Evolutionary conservation across 64 coral and sea anemone species (phyloP).

Genomic region (Montipora foliosa): DNA sequence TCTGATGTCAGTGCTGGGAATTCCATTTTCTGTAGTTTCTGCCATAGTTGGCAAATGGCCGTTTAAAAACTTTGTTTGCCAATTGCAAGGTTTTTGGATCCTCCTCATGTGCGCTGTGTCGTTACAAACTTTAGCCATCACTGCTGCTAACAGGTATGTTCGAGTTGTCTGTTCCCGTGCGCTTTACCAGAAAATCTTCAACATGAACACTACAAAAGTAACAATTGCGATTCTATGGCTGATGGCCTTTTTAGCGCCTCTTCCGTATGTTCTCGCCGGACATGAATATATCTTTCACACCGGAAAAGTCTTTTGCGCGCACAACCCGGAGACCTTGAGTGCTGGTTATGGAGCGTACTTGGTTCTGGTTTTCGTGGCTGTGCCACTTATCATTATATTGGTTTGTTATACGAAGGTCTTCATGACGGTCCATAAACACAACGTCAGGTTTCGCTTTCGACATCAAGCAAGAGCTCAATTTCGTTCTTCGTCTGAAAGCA

Average conservation of each 20-base stretch:
- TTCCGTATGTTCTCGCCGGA: constrained; percentile 53
- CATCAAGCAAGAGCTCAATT: neutral
- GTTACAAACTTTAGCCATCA: constrained; percentile 59
- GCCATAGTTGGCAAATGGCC: constrained; percentile 34
- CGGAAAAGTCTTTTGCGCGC: constrained; percentile 75
- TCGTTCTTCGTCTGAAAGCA: neutral
- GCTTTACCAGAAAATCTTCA: constrained; percentile 65
- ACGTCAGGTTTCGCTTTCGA: constrained; percentile 36
- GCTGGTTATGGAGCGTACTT: constrained; percentile 61
- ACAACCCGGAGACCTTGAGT: constrained; percentile 25
- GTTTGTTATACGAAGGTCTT: constrained; percentile 72
- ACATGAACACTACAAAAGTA: constrained; percentile 63
- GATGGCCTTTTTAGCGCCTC: constrained; percentile 63
- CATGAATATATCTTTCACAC: constrained; percentile 79
- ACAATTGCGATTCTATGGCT: constrained; percentile 65
- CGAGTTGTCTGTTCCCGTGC: constrained; percentile 43
- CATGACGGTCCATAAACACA: constrained; percentile 57
- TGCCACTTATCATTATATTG: constrained; percentile 65
- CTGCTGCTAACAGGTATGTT: constrained; percentile 62
- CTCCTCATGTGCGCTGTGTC: constrained; percentile 42
- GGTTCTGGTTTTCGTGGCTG: constrained; percentile 56
- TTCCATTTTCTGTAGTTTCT: constrained; percentile 26
- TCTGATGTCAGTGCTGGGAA: constrained; percentile 56
- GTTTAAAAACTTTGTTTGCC: constrained; percentile 27
- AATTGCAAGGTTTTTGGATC: constrained; percentile 64